phyloP scores from a whole-genome alignment of 2,888 invertebrate genomes.

The Agriopis aurantiaria region DNA sequence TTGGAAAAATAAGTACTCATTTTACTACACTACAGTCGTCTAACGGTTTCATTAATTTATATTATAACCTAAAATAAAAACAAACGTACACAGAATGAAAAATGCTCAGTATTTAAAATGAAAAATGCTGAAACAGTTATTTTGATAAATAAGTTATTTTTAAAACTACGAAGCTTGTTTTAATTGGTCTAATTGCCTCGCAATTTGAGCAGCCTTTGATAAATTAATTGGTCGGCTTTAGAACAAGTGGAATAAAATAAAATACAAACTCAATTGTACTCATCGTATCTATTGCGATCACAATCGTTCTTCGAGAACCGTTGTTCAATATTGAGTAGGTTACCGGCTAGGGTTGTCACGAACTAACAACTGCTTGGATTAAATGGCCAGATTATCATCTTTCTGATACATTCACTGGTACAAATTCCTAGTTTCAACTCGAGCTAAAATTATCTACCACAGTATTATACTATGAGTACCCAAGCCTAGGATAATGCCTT shows the following conservation, averaged over 20 bases:
- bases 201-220: conserved; percentile 22
- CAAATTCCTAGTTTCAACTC: too few species aligned
- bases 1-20: too few species aligned
- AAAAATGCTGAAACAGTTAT: conserved; percentile 5
- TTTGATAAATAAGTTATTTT: conserved; percentile 15
- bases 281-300: conserved; percentile 14
- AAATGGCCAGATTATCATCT: too few species aligned
- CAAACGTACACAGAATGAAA: too few species aligned
- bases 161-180: conserved; percentile 16
- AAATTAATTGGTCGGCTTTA: conserved; percentile 15
- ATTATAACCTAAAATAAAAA: neutral
- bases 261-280: conserved; percentile 18
- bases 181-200: conserved; percentile 21
- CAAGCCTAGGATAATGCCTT: too few species aligned
- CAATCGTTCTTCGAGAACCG: conserved; percentile 3
- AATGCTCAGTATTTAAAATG: neutral
- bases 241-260: conserved; percentile 18
- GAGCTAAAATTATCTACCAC: too few species aligned
- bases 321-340: conserved; percentile 13
- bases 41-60: neutral
- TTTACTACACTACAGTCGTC: neutral
- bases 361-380: neutral
- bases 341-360: conserved; percentile 1
- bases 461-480: too few species aligned
- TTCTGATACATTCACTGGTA: too few species aligned